Base-by-base conservation (phyloP, 2,888 invertebrate genomes). In the Drosophila neonasuta region DNA sequence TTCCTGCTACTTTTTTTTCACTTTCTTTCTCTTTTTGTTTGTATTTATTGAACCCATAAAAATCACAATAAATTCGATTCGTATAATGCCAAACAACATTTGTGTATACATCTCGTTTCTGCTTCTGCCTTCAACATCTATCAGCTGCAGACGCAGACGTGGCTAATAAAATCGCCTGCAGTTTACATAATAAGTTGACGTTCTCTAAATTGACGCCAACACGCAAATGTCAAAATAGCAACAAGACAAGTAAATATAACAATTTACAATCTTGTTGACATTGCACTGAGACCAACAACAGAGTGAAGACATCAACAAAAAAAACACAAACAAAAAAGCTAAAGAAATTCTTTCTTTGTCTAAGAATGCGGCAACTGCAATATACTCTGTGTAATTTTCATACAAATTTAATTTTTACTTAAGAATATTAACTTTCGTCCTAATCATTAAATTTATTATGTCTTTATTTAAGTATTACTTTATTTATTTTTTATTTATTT, bases 11-110 rank as follows among this genome's bases (percentile, higher is more conserved):
- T 41, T 5, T 7, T 36, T 15, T 49, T 49, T n/a, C 9, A 10
- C 13, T 48, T 48, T 36, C 34, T 17, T 17, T 20, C 32, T 30
- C 9, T 24, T 11, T 42, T 58, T 56, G 59, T 20, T 3, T 56
- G 62, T 50, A 50, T 60, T 70, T 61, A 60, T 57, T 62, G 68
- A 57, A 34, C 49, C 45, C 66, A 66, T 71, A 17, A 69, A 65
- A 45, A 41, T 57, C 46, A 48, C 62, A 60, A 58, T 48, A 61
- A 74, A 71, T 67, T 74, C 71, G 64, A 74, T 74, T 74, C 63
- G 36, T 10, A 42, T 45, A 46, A 55, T 51, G 15, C 32, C 13
- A 59, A 20, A 15, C 39, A 17, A 34, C 34, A 34, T 11, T 34
- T 6, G 9, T 9, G 42, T n/a, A 20, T 9, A 9, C n/a, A 10